These are phyloP conservation scores for Chaenogobius annularis DNA, from an alignment of 2,113 vertebrate genomes.

Conservation along the genomic window DNA sequence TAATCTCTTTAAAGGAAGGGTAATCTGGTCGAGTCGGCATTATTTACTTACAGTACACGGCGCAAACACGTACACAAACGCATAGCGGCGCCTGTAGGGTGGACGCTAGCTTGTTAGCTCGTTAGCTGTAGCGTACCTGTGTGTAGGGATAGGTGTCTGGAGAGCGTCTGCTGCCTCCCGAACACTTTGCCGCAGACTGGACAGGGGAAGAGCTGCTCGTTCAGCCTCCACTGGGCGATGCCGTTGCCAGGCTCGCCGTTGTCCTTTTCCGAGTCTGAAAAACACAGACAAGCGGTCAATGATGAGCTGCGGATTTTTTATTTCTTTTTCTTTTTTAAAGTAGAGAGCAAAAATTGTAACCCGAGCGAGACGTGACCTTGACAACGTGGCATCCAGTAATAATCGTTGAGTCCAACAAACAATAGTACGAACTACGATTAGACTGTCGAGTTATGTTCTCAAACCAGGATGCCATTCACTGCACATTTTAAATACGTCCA, in stretches of 20 bases:
- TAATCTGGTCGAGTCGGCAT: conserved; percentile 75
- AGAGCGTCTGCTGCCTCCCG: conserved; percentile 94
- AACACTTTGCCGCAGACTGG: conserved; percentile 97
- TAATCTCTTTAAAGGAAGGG: conserved; percentile 78
- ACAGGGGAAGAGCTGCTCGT: conserved; percentile 94
- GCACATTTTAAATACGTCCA: too few relatives aligned
- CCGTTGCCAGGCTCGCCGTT: conserved; percentile 87
- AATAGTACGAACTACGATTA: not conserved
- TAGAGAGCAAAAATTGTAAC: too few relatives aligned
- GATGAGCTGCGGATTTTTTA: too few relatives aligned
- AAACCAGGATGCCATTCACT: too few relatives aligned
- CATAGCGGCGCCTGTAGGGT: not conserved
- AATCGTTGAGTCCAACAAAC: not conserved
- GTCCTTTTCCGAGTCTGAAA: conserved; percentile 86
- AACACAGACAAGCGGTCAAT: not conserved
- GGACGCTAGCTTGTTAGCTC: too few relatives aligned
- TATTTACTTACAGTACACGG: conserved; percentile 63
- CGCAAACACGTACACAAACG: conserved; percentile 19
- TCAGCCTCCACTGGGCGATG: conserved; percentile 89
- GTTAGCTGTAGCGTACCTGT: conserved; percentile 80
- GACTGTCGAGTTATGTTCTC: too few relatives aligned
- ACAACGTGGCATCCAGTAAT: not conserved
- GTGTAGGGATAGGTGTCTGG: conserved; percentile 94
- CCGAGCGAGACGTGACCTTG: too few relatives aligned
- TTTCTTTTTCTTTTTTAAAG: too few relatives aligned